Base-by-base conservation (phyloP, 2,113 vertebrate genomes). In the Labeo catla region DNA sequence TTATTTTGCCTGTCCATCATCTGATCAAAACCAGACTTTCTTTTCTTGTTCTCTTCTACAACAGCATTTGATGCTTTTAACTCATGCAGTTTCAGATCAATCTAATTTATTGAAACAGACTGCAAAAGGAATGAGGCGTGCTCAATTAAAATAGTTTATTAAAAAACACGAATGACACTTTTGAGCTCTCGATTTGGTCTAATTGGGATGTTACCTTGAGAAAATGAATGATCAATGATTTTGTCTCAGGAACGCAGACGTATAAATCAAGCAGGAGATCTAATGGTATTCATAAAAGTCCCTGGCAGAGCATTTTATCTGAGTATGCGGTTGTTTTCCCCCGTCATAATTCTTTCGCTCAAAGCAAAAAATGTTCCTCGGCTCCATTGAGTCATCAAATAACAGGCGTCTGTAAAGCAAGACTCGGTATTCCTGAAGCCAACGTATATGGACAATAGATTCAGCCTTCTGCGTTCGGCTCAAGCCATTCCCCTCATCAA, bases 1-100 rank as follows among this genome's bases (percentile, higher is more conserved):
- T 59, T 8, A 6, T 68, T 93, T 91, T 54, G 23, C 28, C 89
- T 91, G 86, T 77, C 72, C 79, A 34, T 91, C 1, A 45, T 4
- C 50, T 70, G 10, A 54, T 45, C n/a, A 80, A 23, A 54, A 23
- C 6, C 63, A 80, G 8, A 54, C 8, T 10, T 15, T 39, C 6
- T 68, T 39, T 39, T 43, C 8, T 72, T 10, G 8, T 4, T 43
- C 15, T 43, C 34, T 70, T 19, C 16, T 4, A 43, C 4, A 16
- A 19, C 28, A 19, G 3, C 34, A 8, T 68, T 68, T 36, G 36
- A 43, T 4, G 8, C 10, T 50, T 50, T 50, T 34, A 54, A 77
- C 19, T 52, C 1, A 21, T 39, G 28, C 28, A 36, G 4, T 19
- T 78, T 70, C 66, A 9, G 66, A 70, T 36, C 8, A 9, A 70